Conservation (phyloP, 2,113 vertebrate species). For the Bombycilla garrulus region DNA sequence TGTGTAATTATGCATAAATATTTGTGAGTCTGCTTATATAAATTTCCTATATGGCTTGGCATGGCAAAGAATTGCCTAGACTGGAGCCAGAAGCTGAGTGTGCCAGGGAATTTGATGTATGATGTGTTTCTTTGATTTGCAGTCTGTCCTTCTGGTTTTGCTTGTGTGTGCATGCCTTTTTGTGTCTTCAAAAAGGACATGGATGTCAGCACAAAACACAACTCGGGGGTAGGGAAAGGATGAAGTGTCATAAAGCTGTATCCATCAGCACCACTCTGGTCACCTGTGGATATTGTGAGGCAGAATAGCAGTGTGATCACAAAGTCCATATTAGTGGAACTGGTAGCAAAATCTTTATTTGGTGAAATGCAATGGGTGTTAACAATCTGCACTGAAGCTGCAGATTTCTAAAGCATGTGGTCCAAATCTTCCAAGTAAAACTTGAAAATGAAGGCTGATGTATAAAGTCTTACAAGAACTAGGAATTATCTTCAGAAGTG, state of each 20-base stretch:
- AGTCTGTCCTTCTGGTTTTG: not conserved
- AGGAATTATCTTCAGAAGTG: not conserved
- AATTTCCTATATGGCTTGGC: not conserved
- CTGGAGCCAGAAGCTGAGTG: not conserved
- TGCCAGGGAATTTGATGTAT: not conserved
- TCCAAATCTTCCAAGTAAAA: not conserved
- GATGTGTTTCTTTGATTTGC: not conserved
- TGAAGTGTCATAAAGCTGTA: not conserved
- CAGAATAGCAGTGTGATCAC: not conserved
- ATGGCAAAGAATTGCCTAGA: not conserved
- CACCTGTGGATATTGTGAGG: not conserved
- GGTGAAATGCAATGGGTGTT: not conserved
- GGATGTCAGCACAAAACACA: not conserved
- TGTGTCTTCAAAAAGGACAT: not conserved
- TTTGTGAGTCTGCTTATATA: not conserved
- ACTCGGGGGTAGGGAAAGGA: not conserved
- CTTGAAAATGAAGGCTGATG: not conserved
- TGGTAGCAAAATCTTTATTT: not conserved
- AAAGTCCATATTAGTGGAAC: not conserved
- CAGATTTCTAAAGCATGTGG: rapidly evolving
- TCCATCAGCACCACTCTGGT: not conserved
- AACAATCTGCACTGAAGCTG: not conserved
- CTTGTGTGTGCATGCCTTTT: rapidly evolving
- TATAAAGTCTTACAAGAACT: not conserved
- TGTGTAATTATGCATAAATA: not conserved